Evolutionary conservation across 2,888 invertebrate species (phyloP), one percentile per base, ranked within the genome.

Genomic region (Arrhopalites spinosus): DNA sequence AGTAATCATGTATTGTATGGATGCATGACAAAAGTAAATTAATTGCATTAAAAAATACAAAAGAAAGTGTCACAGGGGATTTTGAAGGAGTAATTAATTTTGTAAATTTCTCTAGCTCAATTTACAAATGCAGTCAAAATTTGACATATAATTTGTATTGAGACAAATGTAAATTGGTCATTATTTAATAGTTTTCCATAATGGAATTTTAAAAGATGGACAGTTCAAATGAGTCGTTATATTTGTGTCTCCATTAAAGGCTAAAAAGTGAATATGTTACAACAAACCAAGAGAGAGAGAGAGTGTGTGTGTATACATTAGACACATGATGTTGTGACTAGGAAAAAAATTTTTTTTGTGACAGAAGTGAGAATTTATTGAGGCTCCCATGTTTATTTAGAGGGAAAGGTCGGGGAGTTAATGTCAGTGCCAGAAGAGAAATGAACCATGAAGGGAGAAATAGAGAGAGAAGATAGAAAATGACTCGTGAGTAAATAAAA

Each of bases 371-470:
- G 36, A 66, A 66, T 66, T 66, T 66, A 66, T 66, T 36, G 36
- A 20, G 43, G 45, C 45, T 45, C 25, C 45, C 45, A 20, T 66
- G 66, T 66, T 66, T 66, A 66, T 66, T 66, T 66, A 66, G 45
- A 66, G 66, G 66, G 66, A 66, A 43, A 66, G 66, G 66, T 66
- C 66, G 66, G 45, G 45, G 66, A 66, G 66, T 66, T 66, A 66
- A 66, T 66, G 66, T 66, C 66, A 66, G 43, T 30, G 66, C 23
- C 66, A 66, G 66, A 66, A 43, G 66, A 66, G 66, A 66, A 66
- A 66, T 66, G 66, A 66, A 66, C 66, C 66, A 66, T 63, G 63
- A 63, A 63, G 29, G 43, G n/a, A 43, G 45, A 59, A 23, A 20
- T 8, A 59, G 59, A 59, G 23, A 59, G 23, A 20, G 59, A 59